These are phyloP conservation scores for Fringilla coelebs DNA, from an alignment of 2,797 vertebrate species.

Conservation along the genomic window DNA sequence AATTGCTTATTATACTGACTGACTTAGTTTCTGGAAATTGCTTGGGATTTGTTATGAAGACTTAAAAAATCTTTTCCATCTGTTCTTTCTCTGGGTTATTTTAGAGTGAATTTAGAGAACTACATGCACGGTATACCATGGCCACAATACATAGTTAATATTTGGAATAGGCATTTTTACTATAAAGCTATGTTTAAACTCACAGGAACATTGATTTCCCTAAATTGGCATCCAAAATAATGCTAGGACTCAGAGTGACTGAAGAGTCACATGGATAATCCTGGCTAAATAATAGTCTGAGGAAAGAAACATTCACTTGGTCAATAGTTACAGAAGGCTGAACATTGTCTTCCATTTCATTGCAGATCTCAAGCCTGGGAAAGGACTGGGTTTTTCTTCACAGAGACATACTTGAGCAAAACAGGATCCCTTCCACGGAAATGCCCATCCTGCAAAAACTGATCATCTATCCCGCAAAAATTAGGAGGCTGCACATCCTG, in stretches of 20 bases:
- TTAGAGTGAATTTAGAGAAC: neutral
- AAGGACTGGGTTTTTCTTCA: neutral
- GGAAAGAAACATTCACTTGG: neutral
- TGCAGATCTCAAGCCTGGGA: neutral
- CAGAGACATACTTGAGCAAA: constrained; percentile 2
- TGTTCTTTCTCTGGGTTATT: constrained; percentile 21
- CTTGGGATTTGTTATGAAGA: constrained; percentile 6
- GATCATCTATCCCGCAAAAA: neutral
- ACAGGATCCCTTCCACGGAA: neutral
- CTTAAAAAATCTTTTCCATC: constrained; percentile 51
- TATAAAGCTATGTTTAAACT: neutral
- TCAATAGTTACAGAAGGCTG: neutral
- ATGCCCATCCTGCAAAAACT: neutral
- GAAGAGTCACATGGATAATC: neutral
- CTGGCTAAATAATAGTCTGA: neutral
- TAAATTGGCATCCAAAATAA: neutral
- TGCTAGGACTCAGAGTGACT: neutral
- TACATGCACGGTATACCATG: neutral
- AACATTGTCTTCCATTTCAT: neutral
- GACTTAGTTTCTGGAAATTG: constrained; percentile 44
- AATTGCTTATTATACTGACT: constrained; percentile 25
- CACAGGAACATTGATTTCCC: neutral
- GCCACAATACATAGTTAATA: neutral
- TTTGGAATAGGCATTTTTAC: neutral
- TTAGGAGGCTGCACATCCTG: constrained; percentile 49